phyloP scores from a whole-genome alignment of 2,113 vertebrate species.

The Phodopus roborovskii region DNA sequence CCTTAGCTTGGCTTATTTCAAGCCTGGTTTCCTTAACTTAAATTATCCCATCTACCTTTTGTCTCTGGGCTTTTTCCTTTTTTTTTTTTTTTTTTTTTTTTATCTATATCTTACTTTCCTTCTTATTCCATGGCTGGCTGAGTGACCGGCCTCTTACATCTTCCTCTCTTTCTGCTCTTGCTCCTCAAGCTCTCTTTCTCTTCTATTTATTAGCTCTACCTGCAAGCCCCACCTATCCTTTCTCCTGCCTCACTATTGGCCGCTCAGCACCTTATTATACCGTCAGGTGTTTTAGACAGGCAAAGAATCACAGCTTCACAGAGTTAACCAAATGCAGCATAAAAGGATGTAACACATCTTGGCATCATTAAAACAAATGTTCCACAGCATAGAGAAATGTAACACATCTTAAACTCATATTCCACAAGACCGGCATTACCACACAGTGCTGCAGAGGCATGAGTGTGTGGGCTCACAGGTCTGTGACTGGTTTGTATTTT shows the following conservation, averaged over 20 bases:
- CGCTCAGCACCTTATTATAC: neutral
- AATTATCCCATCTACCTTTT: neutral
- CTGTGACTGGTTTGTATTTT: conserved; percentile 18
- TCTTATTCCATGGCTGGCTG: neutral
- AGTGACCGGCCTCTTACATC: neutral
- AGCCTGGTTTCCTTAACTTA: neutral
- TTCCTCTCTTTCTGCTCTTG: neutral
- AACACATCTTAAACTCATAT: neutral
- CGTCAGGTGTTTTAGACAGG: neutral
- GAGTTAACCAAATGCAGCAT: neutral
- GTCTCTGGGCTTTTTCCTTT: neutral
- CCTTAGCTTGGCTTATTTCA: neutral
- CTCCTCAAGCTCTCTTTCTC: neutral
- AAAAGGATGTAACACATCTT: neutral
- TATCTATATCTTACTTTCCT: neutral
- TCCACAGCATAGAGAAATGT: neutral
- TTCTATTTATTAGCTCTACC: neutral
- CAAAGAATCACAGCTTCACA: neutral
- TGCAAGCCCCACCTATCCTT: neutral
- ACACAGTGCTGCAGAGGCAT: neutral
- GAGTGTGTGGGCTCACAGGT: neutral
- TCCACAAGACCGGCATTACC: neutral
- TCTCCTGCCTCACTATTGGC: neutral
- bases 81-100: neutral
- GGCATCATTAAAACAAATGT: neutral